Evolutionary conservation across 2,888 invertebrate genomes (phyloP), one percentile per base, ranked within the genome.

Genomic region (Tipula helvola): DNA sequence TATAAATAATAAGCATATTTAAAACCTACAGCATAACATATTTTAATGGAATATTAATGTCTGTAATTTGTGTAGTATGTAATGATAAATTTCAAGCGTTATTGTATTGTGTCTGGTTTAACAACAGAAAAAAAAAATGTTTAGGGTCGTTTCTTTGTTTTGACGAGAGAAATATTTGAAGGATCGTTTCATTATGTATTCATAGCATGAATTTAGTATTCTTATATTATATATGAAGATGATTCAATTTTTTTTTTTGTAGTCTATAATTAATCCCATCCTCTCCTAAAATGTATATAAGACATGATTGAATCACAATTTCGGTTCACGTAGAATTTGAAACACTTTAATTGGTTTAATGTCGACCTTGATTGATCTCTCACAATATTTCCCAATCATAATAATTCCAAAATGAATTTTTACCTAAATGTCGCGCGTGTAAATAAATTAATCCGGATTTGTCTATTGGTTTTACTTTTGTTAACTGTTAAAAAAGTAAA

Each of bases 401-500:
- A 71, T 8, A 8, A 71, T 28, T 57, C 5, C n/a, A 57, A 28
- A 28, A 12, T 2, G 28, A 8, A 13, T 71, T 28, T 71, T 8
- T 71, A 71, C 10, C 12, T 71, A 28, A 3, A 71, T 3, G 28
- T 18, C 71, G 71, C 71, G 71, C 71, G 71, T 12, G 18, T 28
- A 71, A 2, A 10, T 18, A 57, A 71, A 28, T 28, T 71, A 71
- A 71, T 71, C 71, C 71, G 71, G 71, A 71, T 71, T 71, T 71
- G 71, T 71, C 10, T 71, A 71, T 71, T 71, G 71, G 28, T 71
- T 71, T 71, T 71, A 71, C 71, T 71, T 71, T 28, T 71, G 28
- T 71, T 71, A 71, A 71, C 71, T 71, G 71, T 71, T 71, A 71
- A 71, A 71, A 71, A 71, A 71, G 71, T 71, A 71, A 71, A 71